Conservation (phyloP, 2,113 vertebrate genomes). For the Damaliscus lunatus region DNA sequence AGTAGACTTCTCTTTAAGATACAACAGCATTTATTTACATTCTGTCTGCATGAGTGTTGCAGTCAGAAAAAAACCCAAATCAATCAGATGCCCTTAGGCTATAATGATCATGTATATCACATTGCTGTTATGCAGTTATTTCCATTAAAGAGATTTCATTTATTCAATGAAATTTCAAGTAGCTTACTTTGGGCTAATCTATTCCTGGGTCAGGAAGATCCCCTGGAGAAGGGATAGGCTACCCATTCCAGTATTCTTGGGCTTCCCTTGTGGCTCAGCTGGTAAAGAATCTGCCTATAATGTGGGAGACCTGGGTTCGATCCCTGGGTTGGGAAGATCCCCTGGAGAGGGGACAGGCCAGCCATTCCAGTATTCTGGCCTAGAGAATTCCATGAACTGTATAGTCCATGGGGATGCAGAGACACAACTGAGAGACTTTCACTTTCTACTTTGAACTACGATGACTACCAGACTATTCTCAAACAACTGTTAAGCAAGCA, state of each 20-base stretch:
- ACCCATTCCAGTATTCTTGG: neutral
- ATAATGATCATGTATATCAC: neutral
- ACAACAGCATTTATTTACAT: neutral
- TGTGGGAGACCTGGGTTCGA: neutral
- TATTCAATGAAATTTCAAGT: neutral
- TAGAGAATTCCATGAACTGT: neutral
- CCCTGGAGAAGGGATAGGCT: neutral
- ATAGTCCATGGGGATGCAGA: neutral
- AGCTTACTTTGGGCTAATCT: neutral
- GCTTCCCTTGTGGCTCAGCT: neutral
- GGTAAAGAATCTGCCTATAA: neutral
- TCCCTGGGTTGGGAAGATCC: neutral
- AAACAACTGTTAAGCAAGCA: neutral
- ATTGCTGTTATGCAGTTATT: neutral
- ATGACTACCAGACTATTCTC: neutral
- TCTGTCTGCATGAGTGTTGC: neutral
- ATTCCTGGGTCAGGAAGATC: neutral
- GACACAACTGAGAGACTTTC: neutral
- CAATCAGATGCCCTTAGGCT: neutral
- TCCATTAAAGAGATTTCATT: constrained; percentile 10
- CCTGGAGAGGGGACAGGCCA: neutral
- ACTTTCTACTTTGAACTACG: neutral
- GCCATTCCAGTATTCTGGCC: neutral
- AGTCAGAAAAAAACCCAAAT: neutral
- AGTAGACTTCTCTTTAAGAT: neutral